phyloP scores from a whole-genome alignment of 1,140 invertebrate genomes.

The Listronotus oregonensis region DNA sequence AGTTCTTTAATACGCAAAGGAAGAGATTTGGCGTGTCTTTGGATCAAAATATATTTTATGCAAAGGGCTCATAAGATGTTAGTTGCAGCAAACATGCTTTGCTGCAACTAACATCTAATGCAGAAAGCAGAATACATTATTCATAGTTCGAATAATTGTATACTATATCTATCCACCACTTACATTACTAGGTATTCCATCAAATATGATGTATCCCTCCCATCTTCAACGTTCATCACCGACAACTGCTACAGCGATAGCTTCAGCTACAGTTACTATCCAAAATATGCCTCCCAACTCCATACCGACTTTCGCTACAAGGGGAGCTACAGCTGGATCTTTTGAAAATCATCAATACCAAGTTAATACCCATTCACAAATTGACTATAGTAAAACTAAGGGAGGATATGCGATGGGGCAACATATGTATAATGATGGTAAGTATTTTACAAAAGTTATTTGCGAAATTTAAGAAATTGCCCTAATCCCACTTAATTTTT shows the following conservation, averaged over 20 bases:
- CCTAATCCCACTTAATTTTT: too few species aligned
- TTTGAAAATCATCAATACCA: constrained; percentile 50
- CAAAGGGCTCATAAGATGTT: too few species aligned
- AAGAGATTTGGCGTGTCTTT: too few species aligned
- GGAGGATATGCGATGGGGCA: constrained; percentile 52
- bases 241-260: constrained; percentile 64
- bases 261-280: constrained; percentile 62
- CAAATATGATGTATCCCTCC: constrained; percentile 63
- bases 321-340: constrained; percentile 55
- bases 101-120: too few species aligned
- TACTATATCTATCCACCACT: too few species aligned
- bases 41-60: too few species aligned
- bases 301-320: constrained; percentile 61
- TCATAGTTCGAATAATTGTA: too few species aligned
- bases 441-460: too few species aligned
- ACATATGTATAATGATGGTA: constrained; percentile 46
- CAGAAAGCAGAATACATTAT: too few species aligned
- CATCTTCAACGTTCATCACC: constrained; percentile 63
- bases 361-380: constrained; percentile 49
- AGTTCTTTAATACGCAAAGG: too few species aligned
- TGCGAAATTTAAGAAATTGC: too few species aligned
- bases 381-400: constrained; percentile 45
- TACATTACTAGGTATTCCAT: constrained; percentile 32
- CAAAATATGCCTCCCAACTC: constrained; percentile 63
- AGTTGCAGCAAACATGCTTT: too few species aligned